Base-by-base conservation (phyloP, 2,888 invertebrate genomes). In the Falcaria lacertinaria region DNA sequence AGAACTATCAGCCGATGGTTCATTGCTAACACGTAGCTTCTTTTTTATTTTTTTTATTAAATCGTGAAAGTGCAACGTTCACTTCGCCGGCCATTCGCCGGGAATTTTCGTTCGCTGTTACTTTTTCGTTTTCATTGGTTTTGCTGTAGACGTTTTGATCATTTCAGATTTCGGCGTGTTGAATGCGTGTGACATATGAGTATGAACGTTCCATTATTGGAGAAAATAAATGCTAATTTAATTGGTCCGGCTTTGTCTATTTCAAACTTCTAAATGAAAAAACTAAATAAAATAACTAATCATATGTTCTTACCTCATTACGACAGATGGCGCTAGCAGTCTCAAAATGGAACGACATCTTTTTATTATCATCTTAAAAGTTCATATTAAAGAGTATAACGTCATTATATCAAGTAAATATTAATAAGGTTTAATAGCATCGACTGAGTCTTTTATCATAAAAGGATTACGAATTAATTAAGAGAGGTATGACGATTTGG, bases 31-130 rank as follows among this genome's bases (percentile, higher is more conserved):
- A 60, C 64, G 69, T 50, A 60, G 68, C 71, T 77, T 70, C 74
- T 80, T 84, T 83, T 74, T 77, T 73, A 60, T 74, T 80, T 82
- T 74, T 74, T 73, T 77, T 69, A 68, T 82, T 80, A 81, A 79
- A 80, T 85, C 80, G 83, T 80, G 82, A 85, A 87, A 87, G 85
- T 85, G 87, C 87, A 81, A 80, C 80, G 83, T 83, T 84, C 86
- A 84, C 84, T 84, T 85, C 77, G 74, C 70, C 65, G 64, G 75
- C 74, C 67, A 81, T 85, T 85, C 83, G 80, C 78, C 80, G 67
- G 74, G 77, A 73, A 80, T 84, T 85, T 80, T 80, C 70, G 75
- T 77, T 78, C 68, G 66, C 64, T 68, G 63, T 75, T 81, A 79
- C 75, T 78, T 81, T 85, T 84, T 84, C 69, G 67, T 80, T 85